Base-by-base conservation (phyloP, 2,888 invertebrate species). In the Brachycybe producta region DNA sequence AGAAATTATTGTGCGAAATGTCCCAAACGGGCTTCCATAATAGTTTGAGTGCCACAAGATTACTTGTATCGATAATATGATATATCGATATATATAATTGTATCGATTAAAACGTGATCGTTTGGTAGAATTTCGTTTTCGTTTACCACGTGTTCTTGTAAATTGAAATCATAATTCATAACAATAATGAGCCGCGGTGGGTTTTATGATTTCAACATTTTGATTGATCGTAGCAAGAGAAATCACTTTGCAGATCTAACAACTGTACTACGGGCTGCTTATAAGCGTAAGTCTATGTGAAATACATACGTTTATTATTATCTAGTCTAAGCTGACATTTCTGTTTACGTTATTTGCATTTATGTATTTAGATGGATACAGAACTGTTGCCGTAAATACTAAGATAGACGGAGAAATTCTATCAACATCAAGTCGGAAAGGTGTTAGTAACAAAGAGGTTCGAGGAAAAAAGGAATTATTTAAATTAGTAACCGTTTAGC, bases 191-290 rank as follows among this genome's bases (percentile, higher is more conserved):
- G n/a, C n/a, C n/a, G 40, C 19, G 36, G 47, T 17, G 47, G 47
- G 15, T 47, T 36, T 47, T 47, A 47, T 26, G 47, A 47, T 21
- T 24, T 47, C 2, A 47, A 47, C 38, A 36, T 47, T 24, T 13
- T 19, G 7, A 23, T 34, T 8, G 23, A 47, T 15, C 21, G 36
- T 11, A 36, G 38, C 13, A 32, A 28, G n/a, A 2, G 11, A 34
- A 7, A 47, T 15, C 11, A 24, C 8, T 13, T 36, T 15, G n/a
- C 35, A 13, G 24, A 11, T 13, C 5, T 47, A 23, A 47, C 24
- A n/a, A n/a, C 13, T n/a, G n/a, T 26, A n/a, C 28, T 43, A 28
- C 7, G 5, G 5, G 38, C 13, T 15, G 47, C 47, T 4, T 47
- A 36, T 17, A 36, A 38, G n/a, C 35, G 47, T 47, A 27, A 35